Percentiles rank a stretch among this genome's conserved stretches.
Evolutionary conservation across 1,140 invertebrate genomes (phyloP).

Genomic region (Brachystomella parvula): DNA sequence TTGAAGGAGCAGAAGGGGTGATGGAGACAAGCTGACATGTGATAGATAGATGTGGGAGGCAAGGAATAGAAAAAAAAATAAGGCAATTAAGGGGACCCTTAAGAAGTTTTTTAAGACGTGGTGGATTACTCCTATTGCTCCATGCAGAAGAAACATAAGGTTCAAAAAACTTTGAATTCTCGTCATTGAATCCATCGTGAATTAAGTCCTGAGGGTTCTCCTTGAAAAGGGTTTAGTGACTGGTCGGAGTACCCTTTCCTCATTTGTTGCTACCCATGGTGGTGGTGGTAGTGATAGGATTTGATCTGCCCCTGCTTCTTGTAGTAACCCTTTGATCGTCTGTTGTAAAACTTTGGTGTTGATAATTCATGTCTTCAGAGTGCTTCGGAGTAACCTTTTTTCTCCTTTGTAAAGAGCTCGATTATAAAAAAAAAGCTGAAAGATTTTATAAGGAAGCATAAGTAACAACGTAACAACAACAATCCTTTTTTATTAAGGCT

Average conservation of each 20-base stretch:
- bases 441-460: background rate
- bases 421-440: background rate
- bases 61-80: constrained; percentile 1
- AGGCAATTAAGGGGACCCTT: constrained; percentile 1
- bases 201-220: background rate
- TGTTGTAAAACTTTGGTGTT: background rate
- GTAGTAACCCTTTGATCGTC: background rate
- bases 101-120: background rate
- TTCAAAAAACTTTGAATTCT: background rate
- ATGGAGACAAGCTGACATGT: no score
- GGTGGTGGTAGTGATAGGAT: background rate
- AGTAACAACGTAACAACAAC: background rate
- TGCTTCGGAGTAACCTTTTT: background rate
- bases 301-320: background rate
- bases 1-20: background rate
- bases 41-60: constrained; percentile 10
- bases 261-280: background rate
- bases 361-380: background rate
- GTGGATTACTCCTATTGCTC: background rate
- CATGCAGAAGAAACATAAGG: background rate
- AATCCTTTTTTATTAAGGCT: background rate
- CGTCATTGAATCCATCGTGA: no score
- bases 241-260: background rate
- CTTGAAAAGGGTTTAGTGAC: background rate
- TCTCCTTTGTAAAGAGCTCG: background rate